Percentiles rank a stretch among this genome's conserved stretches.
phyloP scores from a whole-genome alignment of 2,797 vertebrate genomes.

The Pampus argenteus region DNA sequence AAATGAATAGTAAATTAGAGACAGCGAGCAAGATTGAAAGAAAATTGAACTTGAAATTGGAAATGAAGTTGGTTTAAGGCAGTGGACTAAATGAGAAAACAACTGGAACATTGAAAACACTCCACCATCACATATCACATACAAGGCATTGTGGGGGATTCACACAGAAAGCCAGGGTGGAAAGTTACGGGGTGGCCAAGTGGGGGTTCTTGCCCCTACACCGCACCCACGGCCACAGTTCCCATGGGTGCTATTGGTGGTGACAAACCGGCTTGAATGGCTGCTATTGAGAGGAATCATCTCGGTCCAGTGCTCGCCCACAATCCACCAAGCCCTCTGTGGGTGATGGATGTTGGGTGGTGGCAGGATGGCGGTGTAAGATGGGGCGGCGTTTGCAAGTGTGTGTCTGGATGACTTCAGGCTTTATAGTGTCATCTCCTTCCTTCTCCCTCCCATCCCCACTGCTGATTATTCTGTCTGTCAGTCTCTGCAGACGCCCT shows the following conservation, averaged over 20 bases:
- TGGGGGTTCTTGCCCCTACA: conserved; percentile 10
- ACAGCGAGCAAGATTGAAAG: conserved; percentile 38
- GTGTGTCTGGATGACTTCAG: conserved; percentile 55
- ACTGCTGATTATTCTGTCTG: conserved; percentile 62
- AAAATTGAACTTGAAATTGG: conserved; percentile 67
- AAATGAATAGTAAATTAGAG: conserved; percentile 70
- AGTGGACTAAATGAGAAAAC: conserved; percentile 49
- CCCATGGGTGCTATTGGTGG: conserved; percentile 77
- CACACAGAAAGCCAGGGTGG: conserved; percentile 18
- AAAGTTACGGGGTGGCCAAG: conserved; percentile 19
- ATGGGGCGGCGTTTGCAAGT: conserved; percentile 33
- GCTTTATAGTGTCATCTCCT: conserved; percentile 35
- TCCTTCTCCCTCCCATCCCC: conserved; percentile 21
- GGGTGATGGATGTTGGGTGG: conserved; percentile 69
- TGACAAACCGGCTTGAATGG: conserved; percentile 70
- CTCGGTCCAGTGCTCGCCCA: conserved; percentile 76
- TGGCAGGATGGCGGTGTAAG: conserved; percentile 39
- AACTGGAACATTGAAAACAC: conserved; percentile 38
- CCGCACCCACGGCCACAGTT: conserved; percentile 41
- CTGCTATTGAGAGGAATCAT: conserved; percentile 77
- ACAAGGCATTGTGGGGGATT: conserved; percentile 34
- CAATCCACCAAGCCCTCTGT: conserved; percentile 65
- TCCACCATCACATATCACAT: conserved; percentile 4
- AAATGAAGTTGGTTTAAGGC: conserved; percentile 48
- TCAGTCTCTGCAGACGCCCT: conserved; percentile 41